These are phyloP conservation scores for Prorops nasuta DNA, from an alignment of 1,140 invertebrate genomes.

Conservation along the genomic window DNA sequence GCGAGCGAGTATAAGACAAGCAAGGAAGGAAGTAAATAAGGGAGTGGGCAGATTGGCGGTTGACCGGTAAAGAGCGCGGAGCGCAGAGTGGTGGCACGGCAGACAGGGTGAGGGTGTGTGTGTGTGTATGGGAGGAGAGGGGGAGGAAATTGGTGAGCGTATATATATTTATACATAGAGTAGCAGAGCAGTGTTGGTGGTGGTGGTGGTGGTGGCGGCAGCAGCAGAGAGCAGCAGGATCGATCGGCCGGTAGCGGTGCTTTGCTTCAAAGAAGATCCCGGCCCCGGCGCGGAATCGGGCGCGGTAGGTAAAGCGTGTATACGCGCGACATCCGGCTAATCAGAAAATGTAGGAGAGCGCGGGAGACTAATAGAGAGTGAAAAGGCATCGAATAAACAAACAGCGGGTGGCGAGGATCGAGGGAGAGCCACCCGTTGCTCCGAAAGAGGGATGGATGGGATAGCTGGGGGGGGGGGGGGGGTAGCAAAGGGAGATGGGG, in stretches of 20 bases:
- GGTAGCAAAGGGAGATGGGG: constrained; percentile 9
- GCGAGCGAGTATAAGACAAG: too few relatives aligned
- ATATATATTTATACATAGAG: too few relatives aligned
- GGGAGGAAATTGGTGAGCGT: too few relatives aligned
- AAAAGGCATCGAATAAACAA: constrained; percentile 59
- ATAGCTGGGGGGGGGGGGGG: constrained; percentile 2
- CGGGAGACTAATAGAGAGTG: constrained; percentile 57
- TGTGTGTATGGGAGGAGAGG: too few relatives aligned
- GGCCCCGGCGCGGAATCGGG: constrained; percentile 36
- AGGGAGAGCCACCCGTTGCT: background rate
- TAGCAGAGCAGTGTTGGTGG: too few relatives aligned
- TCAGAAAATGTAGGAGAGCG: constrained; percentile 55
- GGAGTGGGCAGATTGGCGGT: constrained; percentile 10
- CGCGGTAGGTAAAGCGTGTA: constrained; percentile 38
- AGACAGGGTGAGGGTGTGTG: too few relatives aligned
- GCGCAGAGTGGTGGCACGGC: constrained; percentile 9
- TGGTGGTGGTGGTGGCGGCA: too few relatives aligned
- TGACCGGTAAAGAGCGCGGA: constrained; percentile 12
- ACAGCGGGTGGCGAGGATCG: constrained; percentile 38
- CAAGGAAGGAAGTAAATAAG: constrained; percentile 3
- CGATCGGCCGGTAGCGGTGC: too few relatives aligned
- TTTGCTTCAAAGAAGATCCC: constrained; percentile 35
- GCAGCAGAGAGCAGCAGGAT: too few relatives aligned
- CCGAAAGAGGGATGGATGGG: background rate
- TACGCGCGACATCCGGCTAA: constrained; percentile 54